These are phyloP conservation scores for Hippasteria phrygiana DNA, from an alignment of 53 echinoderm and acorn worm species.

Conservation along the genomic window DNA sequence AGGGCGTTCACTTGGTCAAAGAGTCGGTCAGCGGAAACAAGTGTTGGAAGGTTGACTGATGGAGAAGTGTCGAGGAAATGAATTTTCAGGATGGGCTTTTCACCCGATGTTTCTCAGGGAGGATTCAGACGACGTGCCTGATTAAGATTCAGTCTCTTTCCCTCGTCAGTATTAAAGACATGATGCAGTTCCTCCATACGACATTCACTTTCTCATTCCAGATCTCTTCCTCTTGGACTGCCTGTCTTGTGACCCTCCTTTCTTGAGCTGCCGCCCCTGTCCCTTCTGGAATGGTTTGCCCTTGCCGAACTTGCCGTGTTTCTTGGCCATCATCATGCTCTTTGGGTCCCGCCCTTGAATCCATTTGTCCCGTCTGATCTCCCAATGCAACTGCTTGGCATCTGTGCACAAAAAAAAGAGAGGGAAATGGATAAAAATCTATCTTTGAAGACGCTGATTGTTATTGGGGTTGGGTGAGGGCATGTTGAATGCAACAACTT, in stretches of 20 bases:
- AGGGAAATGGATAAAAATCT: neutral
- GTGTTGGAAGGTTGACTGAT: too few relatives aligned
- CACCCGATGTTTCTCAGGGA: too few relatives aligned
- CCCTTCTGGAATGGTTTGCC: slow-evolving; percentile 59
- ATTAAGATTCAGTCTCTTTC: neutral
- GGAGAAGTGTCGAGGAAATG: too few relatives aligned
- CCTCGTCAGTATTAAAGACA: too few relatives aligned
- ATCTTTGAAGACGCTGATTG: too few relatives aligned
- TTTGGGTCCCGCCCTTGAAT: slow-evolving; percentile 81
- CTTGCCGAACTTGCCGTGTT: slow-evolving; percentile 47
- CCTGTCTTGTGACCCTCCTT: slow-evolving; percentile 18
- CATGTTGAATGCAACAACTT: too few relatives aligned
- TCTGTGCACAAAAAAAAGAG: slow-evolving; percentile 59
- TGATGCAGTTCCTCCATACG: too few relatives aligned
- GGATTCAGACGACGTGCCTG: too few relatives aligned
- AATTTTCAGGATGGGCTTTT: too few relatives aligned
- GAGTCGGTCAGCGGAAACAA: too few relatives aligned
- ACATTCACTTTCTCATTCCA: neutral
- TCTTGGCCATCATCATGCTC: slow-evolving; percentile 71
- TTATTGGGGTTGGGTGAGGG: too few relatives aligned
- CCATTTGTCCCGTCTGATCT: slow-evolving; percentile 90
- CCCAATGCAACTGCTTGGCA: slow-evolving; percentile 94
- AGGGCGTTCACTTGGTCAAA: too few relatives aligned
- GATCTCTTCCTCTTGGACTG: neutral
- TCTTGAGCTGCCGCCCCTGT: neutral